phyloP scores from a whole-genome alignment of 2,888 invertebrate species.

The Aromia moschata region DNA sequence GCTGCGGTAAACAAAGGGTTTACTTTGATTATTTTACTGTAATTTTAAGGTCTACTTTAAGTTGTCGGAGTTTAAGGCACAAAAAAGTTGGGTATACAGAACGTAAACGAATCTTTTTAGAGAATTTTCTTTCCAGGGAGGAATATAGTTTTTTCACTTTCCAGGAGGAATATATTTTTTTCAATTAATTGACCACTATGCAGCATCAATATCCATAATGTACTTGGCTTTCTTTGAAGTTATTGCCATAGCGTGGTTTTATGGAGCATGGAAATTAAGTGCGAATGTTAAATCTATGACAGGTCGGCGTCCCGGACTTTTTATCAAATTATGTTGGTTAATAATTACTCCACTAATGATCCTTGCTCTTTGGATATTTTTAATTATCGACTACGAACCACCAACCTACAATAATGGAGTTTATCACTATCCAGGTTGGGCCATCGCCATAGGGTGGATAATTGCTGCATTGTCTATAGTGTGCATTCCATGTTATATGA shows the following conservation, averaged over 20 bases:
- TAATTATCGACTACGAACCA: constrained; percentile 86
- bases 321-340: constrained; percentile 88
- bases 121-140: too few relatives aligned
- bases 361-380: constrained; percentile 87
- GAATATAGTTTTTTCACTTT: too few relatives aligned
- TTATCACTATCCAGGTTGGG: constrained; percentile 85
- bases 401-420: constrained; percentile 84
- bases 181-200: constrained; percentile 91
- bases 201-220: constrained; percentile 91
- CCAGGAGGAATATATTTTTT: constrained; percentile 92
- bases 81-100: too few relatives aligned
- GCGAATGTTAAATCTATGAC: constrained; percentile 92
- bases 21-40: too few relatives aligned
- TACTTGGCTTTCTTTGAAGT: constrained; percentile 94
- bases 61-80: too few relatives aligned
- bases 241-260: constrained; percentile 91
- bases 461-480: constrained; percentile 84
- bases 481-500: constrained; percentile 85
- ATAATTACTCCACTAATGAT: constrained; percentile 82
- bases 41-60: too few relatives aligned
- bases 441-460: constrained; percentile 86
- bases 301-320: constrained; percentile 79
- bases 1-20: too few relatives aligned
- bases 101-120: too few relatives aligned
- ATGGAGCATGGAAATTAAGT: constrained; percentile 82